A percentile compares a stretch with the other conserved stretches of the same genome.
Conservation (phyloP, 2,113 vertebrate genomes). For the Dinomys branickii region DNA sequence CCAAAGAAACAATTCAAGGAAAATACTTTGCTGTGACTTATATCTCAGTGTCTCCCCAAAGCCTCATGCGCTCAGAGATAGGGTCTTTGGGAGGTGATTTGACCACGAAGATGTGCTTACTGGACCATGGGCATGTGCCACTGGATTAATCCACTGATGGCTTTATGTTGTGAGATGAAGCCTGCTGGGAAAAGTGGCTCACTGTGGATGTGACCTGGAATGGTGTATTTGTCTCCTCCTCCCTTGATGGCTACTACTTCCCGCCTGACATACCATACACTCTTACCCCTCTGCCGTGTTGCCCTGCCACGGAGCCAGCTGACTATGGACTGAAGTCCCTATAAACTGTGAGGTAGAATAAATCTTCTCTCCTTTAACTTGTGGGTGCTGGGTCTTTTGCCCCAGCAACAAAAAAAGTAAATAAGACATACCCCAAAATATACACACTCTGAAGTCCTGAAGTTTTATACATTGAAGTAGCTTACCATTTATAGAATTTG, state of each 20-base stretch:
- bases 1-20: not conserved
- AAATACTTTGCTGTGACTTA: not conserved
- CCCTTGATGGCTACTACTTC: not conserved
- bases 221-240: not conserved
- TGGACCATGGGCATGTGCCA: not conserved
- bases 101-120: not conserved
- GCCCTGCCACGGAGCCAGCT: not conserved
- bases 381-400: not conserved
- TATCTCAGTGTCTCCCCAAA: not conserved
- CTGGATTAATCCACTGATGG: not conserved
- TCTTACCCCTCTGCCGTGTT: not conserved
- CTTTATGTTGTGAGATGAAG: not conserved
- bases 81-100: not conserved
- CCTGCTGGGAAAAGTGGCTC: not conserved
- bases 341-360: not conserved
- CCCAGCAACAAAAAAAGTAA: not conserved
- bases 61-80: not conserved
- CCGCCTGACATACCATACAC: not conserved
- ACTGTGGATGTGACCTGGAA: not conserved
- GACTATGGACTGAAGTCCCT: not conserved
- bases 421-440: not conserved
- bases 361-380: not conserved
- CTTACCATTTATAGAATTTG: not conserved
- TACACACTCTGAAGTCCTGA: not conserved
- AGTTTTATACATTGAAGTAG: conserved; percentile 6